A percentile compares a stretch with the other conserved stretches of the same genome.
Conservation (phyloP, 2,888 invertebrate genomes). For the Heliconius ismenius region DNA sequence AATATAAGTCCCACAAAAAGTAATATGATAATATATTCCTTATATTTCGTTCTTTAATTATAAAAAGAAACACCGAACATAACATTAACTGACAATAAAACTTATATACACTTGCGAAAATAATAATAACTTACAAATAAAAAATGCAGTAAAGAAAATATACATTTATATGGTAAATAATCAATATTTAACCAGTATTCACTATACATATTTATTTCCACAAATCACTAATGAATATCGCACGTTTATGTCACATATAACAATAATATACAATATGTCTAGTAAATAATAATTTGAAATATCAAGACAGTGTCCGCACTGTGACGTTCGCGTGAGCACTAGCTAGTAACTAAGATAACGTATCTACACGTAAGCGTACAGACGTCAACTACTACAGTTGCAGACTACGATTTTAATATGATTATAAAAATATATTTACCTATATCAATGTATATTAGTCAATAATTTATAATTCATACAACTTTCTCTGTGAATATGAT, state of each 20-base stretch:
- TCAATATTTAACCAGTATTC: background rate
- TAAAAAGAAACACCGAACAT: background rate
- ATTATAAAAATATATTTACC: background rate
- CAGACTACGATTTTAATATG: background rate
- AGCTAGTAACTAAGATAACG: slow-evolving; percentile 16
- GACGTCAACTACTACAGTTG: background rate
- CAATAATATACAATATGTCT: background rate
- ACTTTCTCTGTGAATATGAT: background rate
- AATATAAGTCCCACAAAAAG: too few relatives aligned
- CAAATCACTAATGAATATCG: background rate
- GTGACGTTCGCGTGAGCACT: slow-evolving; percentile 9
- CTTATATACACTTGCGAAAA: background rate
- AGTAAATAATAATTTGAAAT: background rate
- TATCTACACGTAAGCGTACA: slow-evolving; percentile 11
- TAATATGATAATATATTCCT: too few relatives aligned
- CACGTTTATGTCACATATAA: background rate
- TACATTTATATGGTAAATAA: background rate
- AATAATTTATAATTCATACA: background rate
- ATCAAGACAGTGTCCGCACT: slow-evolving; percentile 11
- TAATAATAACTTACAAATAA: background rate
- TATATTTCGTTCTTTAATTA: too few relatives aligned
- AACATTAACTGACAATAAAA: background rate
- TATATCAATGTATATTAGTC: background rate
- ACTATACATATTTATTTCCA: background rate
- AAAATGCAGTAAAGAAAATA: background rate